These are phyloP conservation scores for Scaptomyza pallida DNA, from an alignment of 1,140 invertebrate species.

Conservation along the genomic window DNA sequence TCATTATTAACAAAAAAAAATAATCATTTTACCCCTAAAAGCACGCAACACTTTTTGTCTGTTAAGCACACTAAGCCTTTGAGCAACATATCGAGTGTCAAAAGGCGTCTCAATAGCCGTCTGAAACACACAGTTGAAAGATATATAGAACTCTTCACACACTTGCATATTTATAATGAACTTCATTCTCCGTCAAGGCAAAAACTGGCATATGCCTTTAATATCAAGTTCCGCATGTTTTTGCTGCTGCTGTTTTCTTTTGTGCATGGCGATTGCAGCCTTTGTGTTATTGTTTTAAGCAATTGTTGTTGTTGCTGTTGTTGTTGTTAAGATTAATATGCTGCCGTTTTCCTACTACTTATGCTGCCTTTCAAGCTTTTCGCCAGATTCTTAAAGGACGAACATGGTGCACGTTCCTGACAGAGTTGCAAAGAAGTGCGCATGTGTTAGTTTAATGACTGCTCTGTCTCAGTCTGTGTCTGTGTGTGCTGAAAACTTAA, in stretches of 20 bases:
- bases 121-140: conserved; percentile 6
- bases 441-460: conserved; percentile 56
- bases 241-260: conserved; percentile 40
- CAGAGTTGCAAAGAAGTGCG: conserved; percentile 20
- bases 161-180: conserved; percentile 74
- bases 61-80: background rate
- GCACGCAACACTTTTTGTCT: conserved; percentile 10
- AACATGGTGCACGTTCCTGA: conserved; percentile 47
- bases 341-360: conserved; percentile 78
- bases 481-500: conserved; percentile 73
- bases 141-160: conserved; percentile 10
- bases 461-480: conserved; percentile 23
- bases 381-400: conserved; percentile 43
- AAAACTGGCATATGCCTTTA: conserved; percentile 44
- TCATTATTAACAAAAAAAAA: background rate
- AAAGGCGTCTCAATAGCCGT: background rate
- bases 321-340: conserved; percentile 74
- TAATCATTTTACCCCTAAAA: conserved; percentile 4
- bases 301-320: conserved; percentile 51
- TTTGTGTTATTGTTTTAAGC: conserved; percentile 48
- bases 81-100: background rate
- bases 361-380: conserved; percentile 73
- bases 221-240: conserved; percentile 62
- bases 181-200: conserved; percentile 57
- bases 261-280: background rate